phyloP scores from a whole-genome alignment of 2,113 vertebrate genomes.

The Vidua macroura region DNA sequence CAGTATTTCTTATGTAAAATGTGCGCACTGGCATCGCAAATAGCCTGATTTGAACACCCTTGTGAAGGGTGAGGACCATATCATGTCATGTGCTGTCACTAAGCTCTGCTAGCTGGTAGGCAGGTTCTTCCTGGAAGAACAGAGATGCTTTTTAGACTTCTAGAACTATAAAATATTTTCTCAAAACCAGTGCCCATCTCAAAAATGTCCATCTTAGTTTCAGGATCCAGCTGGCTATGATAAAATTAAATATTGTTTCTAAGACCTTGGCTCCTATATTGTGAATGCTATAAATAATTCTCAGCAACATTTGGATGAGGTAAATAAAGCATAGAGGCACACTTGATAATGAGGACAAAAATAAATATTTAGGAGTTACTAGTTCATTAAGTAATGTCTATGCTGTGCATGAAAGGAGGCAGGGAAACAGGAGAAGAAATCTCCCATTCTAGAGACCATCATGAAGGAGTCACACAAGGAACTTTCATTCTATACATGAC shows the following conservation, averaged over 20 bases:
- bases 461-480: neutral
- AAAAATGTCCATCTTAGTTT: neutral
- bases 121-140: neutral
- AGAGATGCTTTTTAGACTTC: neutral
- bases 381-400: neutral
- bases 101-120: neutral
- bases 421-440: neutral
- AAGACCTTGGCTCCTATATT: neutral
- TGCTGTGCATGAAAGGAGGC: neutral
- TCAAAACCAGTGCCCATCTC: neutral
- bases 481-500: neutral
- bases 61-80: neutral
- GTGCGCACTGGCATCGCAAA: neutral
- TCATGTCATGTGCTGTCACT: neutral
- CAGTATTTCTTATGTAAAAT: neutral
- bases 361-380: conserved; percentile 1
- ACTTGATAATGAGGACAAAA: conserved; percentile 19
- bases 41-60: neutral
- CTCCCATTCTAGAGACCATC: neutral
- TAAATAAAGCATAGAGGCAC: neutral
- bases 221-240: neutral
- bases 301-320: neutral
- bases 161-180: neutral
- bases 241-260: neutral
- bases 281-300: neutral